phyloP scores from a whole-genome alignment of 2,113 vertebrate genomes.

The Onychostruthus taczanowskii region DNA sequence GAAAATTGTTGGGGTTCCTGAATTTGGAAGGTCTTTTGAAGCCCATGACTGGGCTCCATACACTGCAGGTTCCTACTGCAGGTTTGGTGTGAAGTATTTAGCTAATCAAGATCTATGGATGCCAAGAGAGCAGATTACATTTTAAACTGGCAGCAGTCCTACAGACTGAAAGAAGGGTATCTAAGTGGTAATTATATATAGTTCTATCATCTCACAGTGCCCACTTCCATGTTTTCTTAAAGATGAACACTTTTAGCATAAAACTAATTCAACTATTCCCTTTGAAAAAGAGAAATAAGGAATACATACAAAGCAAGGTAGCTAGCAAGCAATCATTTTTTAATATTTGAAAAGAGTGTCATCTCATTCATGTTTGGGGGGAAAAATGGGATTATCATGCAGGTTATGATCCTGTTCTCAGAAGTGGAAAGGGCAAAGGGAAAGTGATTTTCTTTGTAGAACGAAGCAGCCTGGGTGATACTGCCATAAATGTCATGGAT shows the following conservation, averaged over 20 bases:
- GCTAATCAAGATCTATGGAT: not conserved
- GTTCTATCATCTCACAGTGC: not conserved
- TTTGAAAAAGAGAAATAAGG: not conserved
- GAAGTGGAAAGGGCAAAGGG: not conserved
- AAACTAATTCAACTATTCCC: not conserved
- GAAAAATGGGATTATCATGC: not conserved
- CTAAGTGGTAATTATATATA: not conserved
- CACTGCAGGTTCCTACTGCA: not conserved
- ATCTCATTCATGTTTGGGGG: not conserved
- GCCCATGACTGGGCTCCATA: not conserved
- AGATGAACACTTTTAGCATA: not conserved
- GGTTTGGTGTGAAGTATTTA: not conserved
- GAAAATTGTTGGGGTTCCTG: not conserved
- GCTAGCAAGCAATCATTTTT: not conserved
- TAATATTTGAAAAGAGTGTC: not conserved
- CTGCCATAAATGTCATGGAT: not conserved
- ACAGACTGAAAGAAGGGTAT: not conserved
- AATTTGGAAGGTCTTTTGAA: not conserved
- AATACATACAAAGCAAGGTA: not conserved
- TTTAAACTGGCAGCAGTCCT: not conserved
- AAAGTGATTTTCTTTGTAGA: not conserved
- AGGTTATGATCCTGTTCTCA: not conserved
- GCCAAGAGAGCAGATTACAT: not conserved
- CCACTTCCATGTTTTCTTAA: not conserved
- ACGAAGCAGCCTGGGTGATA: not conserved